A percentile compares a stretch with the other conserved stretches of the same genome.
Conservation (phyloP, 2,888 invertebrate species). For the Osmoderma eremita region DNA sequence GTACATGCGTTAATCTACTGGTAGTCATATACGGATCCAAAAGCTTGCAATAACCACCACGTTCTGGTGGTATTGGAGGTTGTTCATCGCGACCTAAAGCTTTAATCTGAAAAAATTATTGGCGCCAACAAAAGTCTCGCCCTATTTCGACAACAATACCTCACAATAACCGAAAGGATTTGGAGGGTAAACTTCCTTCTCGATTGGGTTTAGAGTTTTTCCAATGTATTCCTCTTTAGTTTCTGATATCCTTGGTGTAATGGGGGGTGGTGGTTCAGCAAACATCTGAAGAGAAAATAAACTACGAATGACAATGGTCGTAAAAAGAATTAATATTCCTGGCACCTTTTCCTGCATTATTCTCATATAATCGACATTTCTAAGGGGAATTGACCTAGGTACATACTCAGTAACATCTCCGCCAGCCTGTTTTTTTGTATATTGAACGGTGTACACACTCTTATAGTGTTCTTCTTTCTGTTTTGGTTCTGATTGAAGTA, state of each 20-base stretch:
- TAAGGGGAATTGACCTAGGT: slow-evolving; percentile 40
- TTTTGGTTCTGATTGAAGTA: slow-evolving; percentile 50
- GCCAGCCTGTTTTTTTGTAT: slow-evolving; percentile 48
- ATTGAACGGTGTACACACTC: slow-evolving; percentile 49
- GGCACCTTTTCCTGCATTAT: slow-evolving; percentile 55
- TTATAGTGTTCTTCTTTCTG: slow-evolving; percentile 52
- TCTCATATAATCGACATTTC: slow-evolving; percentile 51
- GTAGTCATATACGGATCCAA: slow-evolving; percentile 63
- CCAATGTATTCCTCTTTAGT: slow-evolving; percentile 55
- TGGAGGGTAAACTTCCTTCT: slow-evolving; percentile 52
- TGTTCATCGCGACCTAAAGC: slow-evolving; percentile 60
- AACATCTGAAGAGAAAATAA: slow-evolving; percentile 49
- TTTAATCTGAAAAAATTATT: slow-evolving; percentile 51
- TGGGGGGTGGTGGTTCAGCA: slow-evolving; percentile 54
- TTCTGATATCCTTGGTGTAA: slow-evolving; percentile 51
- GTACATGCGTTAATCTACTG: slow-evolving; percentile 55
- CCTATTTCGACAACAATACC: slow-evolving; percentile 45
- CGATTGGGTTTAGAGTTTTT: slow-evolving; percentile 41
- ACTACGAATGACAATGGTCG: not conserved
- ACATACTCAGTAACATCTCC: slow-evolving; percentile 45
- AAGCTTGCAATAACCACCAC: slow-evolving; percentile 58
- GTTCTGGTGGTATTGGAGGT: slow-evolving; percentile 58
- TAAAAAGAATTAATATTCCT: not conserved
- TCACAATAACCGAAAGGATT: slow-evolving; percentile 53
- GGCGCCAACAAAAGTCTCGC: not conserved